Base-by-base conservation (phyloP, 1,140 invertebrate species). In the Eupristina koningsbergeri region DNA sequence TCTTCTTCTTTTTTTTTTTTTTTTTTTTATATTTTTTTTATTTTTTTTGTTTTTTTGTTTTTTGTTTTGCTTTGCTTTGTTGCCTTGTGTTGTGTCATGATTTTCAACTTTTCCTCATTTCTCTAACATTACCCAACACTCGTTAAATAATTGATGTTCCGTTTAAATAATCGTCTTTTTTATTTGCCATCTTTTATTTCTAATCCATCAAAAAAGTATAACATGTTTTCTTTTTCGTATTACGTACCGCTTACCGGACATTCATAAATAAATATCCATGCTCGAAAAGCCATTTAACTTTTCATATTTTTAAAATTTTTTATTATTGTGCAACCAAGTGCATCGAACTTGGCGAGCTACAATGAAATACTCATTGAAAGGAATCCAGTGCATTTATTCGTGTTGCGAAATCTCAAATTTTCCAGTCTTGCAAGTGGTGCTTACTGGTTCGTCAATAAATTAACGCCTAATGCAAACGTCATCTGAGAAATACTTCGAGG, bases 361-460 rank as follows among this genome's bases (percentile, higher is more conserved):
- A 17, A 0, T 53, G 39, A 61, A 26, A 81, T 75, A 63, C 76
- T 82, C 63, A 74, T 67, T 45, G 47, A 76, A 31, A 26, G 22
- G 13, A 64, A 82, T 67, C 45, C 53, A 41, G 26, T 9, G 69
- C 39, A 26, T 47, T 61, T 22, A 22, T 22, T 58, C 7, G 19
- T 29, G 22, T 45, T 34, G 53, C 71, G 63, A 75, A 81, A 75
- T 81, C 80, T 75, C 71, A 31, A 58, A 81, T 81, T 81, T 45
- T 78, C 36, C 41, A 26, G 45, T 45, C 63, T 76, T 84, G 69
- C 39, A 64, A 45, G 74, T 74, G 39, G 53, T 50, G 39, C 58
- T 77, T 67, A 75, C 26, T 17, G 79, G 83, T 86, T 85, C 77
- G 67, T 73, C 81, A 73, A 87, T 87, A 84, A 86, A 86, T 87